Conservation (phyloP, 1,140 invertebrate species). For the Meloidogyne hapla region DNA sequence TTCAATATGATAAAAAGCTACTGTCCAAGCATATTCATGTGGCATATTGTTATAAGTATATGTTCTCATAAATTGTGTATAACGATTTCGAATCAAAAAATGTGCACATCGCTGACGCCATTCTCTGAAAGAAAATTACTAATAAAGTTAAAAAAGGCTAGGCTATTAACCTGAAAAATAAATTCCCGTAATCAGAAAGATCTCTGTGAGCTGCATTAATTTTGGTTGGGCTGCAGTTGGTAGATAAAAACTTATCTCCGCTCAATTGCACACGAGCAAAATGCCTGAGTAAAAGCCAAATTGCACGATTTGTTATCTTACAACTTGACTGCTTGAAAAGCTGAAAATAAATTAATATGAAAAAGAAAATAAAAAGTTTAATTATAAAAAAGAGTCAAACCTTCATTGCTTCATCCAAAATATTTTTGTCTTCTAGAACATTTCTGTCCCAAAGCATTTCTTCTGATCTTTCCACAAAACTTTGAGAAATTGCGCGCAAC, state of each 20-base stretch:
- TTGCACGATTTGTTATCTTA: constrained; percentile 10
- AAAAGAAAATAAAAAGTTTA: neutral
- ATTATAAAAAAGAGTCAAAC: neutral
- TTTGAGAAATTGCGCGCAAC: neutral
- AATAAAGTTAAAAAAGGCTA: constrained; percentile 14
- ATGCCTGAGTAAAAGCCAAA: constrained; percentile 22
- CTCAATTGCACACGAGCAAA: neutral
- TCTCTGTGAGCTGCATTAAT: constrained; percentile 25
- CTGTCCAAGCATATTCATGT: neutral
- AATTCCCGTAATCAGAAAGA: constrained; percentile 26
- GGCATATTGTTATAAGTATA: neutral
- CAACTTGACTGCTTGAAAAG: constrained; percentile 14
- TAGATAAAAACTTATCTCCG: neutral
- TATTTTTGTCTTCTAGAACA: neutral
- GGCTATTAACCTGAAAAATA: constrained; percentile 29
- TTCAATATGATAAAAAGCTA: constrained; percentile 24
- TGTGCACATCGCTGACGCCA: constrained; percentile 33
- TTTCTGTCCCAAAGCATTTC: neutral
- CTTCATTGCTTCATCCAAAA: neutral
- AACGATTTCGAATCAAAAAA: neutral
- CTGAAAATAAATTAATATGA: constrained; percentile 4
- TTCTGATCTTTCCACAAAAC: neutral
- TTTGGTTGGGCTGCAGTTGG: neutral
- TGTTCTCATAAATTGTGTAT: neutral
- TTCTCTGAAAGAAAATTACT: constrained; percentile 19